Percentiles rank a stretch among this genome's conserved stretches.
These are phyloP conservation scores for Penaeus chinensis DNA, from an alignment of 1,140 invertebrate genomes.

Conservation along the genomic window DNA sequence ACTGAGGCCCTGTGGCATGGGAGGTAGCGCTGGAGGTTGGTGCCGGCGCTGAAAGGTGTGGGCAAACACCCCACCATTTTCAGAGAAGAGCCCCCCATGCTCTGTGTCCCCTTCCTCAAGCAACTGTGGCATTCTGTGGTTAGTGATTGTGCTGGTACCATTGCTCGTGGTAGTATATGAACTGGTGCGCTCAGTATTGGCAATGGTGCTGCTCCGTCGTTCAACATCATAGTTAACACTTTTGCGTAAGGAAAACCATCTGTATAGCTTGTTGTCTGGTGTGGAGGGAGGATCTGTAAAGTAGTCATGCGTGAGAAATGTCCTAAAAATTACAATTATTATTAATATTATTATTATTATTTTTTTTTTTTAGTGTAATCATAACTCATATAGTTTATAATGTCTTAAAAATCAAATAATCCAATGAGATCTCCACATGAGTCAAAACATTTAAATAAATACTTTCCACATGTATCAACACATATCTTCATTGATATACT, in stretches of 20 bases:
- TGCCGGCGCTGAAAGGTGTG: constrained; percentile 73
- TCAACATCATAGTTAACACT: constrained; percentile 84
- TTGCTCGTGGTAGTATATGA: constrained; percentile 40
- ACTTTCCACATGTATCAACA: no score
- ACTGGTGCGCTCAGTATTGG: constrained; percentile 65
- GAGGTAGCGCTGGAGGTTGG: constrained; percentile 81
- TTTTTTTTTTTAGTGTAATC: not conserved
- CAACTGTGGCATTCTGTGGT: constrained; percentile 79
- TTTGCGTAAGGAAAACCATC: constrained; percentile 86
- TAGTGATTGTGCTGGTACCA: constrained; percentile 55
- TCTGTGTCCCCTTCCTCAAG: constrained; percentile 75
- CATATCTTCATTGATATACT: no score
- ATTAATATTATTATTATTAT: not conserved
- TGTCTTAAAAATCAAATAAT: no score
- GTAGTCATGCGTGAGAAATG: constrained; percentile 1
- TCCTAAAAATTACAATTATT: not conserved
- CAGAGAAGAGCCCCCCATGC: constrained; percentile 57
- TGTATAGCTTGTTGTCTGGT: constrained; percentile 71
- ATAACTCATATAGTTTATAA: not conserved
- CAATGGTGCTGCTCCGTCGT: constrained; percentile 68
- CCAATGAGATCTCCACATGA: no score
- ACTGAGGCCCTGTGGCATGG: constrained; percentile 81
- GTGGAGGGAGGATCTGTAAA: constrained; percentile 43
- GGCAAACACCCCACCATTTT: constrained; percentile 58
- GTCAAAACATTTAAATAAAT: no score